These are phyloP conservation scores for Colletes collaris DNA, from an alignment of 2,888 invertebrate genomes.

Conservation along the genomic window DNA sequence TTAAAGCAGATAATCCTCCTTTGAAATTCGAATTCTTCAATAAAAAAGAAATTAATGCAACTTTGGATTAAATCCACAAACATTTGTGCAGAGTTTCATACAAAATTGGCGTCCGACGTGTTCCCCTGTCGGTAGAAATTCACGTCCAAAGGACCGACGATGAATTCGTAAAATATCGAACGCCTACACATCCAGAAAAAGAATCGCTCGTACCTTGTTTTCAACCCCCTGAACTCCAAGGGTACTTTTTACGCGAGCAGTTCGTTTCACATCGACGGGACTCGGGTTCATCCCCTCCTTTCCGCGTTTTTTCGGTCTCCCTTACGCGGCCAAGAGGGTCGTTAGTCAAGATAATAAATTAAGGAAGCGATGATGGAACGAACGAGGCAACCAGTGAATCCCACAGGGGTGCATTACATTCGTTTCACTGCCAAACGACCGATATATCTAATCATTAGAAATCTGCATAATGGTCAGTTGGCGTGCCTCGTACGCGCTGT, in stretches of 20 bases:
- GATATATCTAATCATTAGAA: constrained; percentile 74
- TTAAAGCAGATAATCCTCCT: no score
- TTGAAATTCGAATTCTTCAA: no score
- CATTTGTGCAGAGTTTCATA: no score
- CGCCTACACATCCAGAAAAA: no score
- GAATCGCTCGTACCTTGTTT: constrained; percentile 4
- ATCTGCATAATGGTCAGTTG: constrained; percentile 77
- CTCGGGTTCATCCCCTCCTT: constrained; percentile 30
- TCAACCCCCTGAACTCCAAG: constrained; percentile 15
- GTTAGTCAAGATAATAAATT: constrained; percentile 69
- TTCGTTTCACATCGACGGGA: constrained; percentile 30
- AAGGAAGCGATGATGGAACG: constrained; percentile 57
- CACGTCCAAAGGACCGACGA: not conserved
- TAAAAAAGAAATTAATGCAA: no score
- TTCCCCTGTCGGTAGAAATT: not conserved
- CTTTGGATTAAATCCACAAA: no score
- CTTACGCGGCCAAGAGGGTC: constrained; percentile 36
- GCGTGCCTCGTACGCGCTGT: constrained; percentile 65
- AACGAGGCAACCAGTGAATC: constrained; percentile 37
- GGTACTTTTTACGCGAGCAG: constrained; percentile 29
- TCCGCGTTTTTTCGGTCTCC: not conserved
- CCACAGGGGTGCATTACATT: constrained; percentile 62
- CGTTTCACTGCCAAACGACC: constrained; percentile 64
- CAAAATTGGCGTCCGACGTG: no score
- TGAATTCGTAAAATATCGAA: no score